Percentiles rank a stretch among this genome's conserved stretches.
Evolutionary conservation across 2,797 vertebrate genomes (phyloP).

Genomic region (Characodon lateralis): DNA sequence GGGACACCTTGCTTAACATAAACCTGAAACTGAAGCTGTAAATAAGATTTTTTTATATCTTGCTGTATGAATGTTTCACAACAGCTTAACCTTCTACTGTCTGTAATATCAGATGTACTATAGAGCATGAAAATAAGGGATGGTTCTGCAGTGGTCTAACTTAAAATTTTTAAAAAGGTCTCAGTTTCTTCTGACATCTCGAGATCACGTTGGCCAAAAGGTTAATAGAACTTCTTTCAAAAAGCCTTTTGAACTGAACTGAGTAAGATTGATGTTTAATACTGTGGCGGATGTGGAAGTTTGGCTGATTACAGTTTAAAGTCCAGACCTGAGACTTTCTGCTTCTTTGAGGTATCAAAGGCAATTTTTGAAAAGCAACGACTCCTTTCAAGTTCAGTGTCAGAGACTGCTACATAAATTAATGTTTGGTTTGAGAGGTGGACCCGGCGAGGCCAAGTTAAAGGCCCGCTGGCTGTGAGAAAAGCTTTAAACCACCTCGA

Average conservation of each 20-base stretch:
- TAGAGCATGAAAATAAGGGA: neutral
- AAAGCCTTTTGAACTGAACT: slow-evolving; percentile 11
- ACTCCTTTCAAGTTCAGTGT: slow-evolving; percentile 34
- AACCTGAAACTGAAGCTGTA: neutral
- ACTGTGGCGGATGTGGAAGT: slow-evolving; percentile 13
- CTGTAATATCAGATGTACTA: neutral
- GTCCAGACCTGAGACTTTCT: slow-evolving; percentile 13
- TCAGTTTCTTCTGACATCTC: neutral
- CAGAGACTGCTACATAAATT: slow-evolving; percentile 11
- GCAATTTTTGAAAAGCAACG: slow-evolving; percentile 23
- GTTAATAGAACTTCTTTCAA: slow-evolving; percentile 20
- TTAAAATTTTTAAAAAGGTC: neutral
- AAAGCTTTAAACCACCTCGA: slow-evolving; percentile 17
- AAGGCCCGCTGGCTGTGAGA: slow-evolving; percentile 22
- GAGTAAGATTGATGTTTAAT: slow-evolving; percentile 10
- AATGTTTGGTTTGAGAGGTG: slow-evolving; percentile 13
- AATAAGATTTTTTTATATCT: neutral
- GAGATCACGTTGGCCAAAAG: slow-evolving; percentile 3
- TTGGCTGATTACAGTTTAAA: slow-evolving; percentile 8
- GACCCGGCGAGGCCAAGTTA: slow-evolving; percentile 6
- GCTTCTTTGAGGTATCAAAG: slow-evolving; percentile 15
- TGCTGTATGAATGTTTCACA: neutral
- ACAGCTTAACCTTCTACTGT: neutral
- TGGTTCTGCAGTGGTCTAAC: neutral
- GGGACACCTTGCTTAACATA: neutral